Conservation (phyloP, 2,888 invertebrate species). For the Aspidapion aeneum region DNA sequence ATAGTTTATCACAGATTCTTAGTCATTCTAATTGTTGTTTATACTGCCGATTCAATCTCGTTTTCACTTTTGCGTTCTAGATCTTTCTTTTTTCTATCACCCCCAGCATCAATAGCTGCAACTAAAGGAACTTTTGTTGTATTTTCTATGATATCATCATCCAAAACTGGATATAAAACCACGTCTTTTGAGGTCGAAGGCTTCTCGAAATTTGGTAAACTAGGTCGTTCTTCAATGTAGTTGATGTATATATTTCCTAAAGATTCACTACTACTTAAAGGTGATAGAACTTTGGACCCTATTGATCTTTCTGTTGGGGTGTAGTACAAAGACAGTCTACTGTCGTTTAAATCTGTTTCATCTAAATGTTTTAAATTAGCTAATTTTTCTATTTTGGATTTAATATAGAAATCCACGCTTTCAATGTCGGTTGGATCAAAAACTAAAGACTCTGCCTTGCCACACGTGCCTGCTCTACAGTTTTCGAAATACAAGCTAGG, state of each 20-base stretch:
- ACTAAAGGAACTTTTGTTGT: too few species aligned
- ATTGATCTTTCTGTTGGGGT: constrained; percentile 73
- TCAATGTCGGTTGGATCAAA: constrained; percentile 64
- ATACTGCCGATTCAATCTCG: too few species aligned
- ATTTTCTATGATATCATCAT: too few species aligned
- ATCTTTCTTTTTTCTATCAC: too few species aligned
- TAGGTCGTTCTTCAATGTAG: constrained; percentile 53
- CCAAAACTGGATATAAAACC: not conserved
- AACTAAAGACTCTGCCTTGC: constrained; percentile 69
- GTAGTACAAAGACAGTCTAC: constrained; percentile 74
- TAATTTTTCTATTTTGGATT: constrained; percentile 61
- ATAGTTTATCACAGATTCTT: too few species aligned
- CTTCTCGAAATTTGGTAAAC: constrained; percentile 36
- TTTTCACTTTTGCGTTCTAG: too few species aligned
- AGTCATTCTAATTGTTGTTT: too few species aligned
- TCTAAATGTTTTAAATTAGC: constrained; percentile 51
- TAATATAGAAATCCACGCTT: constrained; percentile 65
- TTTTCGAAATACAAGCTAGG: constrained; percentile 90
- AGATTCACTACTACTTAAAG: constrained; percentile 47
- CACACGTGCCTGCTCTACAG: constrained; percentile 82
- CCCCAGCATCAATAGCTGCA: too few species aligned
- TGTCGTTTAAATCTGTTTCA: constrained; percentile 55
- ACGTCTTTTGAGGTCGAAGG: constrained; percentile 40
- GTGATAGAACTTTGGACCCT: constrained; percentile 45
- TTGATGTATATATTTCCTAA: constrained; percentile 63